A percentile compares a stretch with the other conserved stretches of the same genome.
phyloP scores from a whole-genome alignment of 2,797 vertebrate species.

The Halcyon smyrnensis region DNA sequence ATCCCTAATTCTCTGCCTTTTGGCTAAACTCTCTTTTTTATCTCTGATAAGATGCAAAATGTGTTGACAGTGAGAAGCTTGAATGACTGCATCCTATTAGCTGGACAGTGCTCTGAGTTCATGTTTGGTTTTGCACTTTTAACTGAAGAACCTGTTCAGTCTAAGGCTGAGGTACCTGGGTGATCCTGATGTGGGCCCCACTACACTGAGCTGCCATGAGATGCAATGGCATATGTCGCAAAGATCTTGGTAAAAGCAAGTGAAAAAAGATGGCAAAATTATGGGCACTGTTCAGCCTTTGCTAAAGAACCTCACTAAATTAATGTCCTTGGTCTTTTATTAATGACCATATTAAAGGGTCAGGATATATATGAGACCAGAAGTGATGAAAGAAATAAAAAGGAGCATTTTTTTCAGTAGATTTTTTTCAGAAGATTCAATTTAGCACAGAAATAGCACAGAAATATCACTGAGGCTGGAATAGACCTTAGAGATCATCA shows the following conservation, averaged over 20 bases:
- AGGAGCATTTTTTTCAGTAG: background rate
- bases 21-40: background rate
- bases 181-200: background rate
- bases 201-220: background rate
- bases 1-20: background rate
- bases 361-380: background rate
- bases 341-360: background rate
- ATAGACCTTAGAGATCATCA: too few relatives aligned
- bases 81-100: background rate
- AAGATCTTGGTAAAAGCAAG: background rate
- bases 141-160: background rate
- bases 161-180: background rate
- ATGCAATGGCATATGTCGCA: background rate
- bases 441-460: too few relatives aligned
- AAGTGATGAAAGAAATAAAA: background rate
- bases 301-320: background rate
- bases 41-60: background rate
- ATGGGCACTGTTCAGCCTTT: background rate
- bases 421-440: too few relatives aligned
- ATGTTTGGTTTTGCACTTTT: background rate
- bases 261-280: background rate
- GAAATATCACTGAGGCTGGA: too few relatives aligned
- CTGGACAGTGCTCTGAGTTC: background rate
- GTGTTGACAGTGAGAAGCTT: background rate
- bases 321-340: background rate